A percentile compares a stretch with the other conserved stretches of the same genome.
phyloP scores from a whole-genome alignment of 2,113 vertebrate genomes.

The Podarcis raffonei region DNA sequence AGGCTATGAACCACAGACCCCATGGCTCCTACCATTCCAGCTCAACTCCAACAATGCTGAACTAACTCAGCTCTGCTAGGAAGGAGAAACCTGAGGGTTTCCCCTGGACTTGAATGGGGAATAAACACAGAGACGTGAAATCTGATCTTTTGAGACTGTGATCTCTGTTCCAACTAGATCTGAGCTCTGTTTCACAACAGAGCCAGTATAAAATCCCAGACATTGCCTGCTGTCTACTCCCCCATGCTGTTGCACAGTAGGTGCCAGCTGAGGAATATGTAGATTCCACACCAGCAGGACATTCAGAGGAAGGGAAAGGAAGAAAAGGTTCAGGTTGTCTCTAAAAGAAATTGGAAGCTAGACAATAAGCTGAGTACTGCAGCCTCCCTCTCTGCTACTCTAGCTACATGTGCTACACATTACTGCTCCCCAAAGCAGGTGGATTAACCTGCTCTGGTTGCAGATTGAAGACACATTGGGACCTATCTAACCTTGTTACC shows the following conservation, averaged over 20 bases:
- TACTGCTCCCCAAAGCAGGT: neutral
- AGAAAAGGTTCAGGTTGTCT: neutral
- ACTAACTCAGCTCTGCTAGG: neutral
- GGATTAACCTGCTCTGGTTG: neutral
- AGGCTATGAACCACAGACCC: neutral
- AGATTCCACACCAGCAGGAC: neutral
- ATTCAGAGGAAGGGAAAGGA: neutral
- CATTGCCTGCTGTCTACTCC: neutral
- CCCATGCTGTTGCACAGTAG: neutral
- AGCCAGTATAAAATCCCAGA: neutral
- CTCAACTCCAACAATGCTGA: neutral
- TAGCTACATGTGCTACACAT: too few species aligned
- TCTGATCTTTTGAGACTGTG: neutral
- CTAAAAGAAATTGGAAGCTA: neutral
- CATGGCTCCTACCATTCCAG: neutral
- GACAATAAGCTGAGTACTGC: neutral
- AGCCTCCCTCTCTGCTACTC: neutral
- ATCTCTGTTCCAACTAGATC: neutral
- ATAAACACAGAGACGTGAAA: neutral
- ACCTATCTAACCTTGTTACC: neutral
- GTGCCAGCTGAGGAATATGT: neutral
- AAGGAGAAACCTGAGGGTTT: slow-evolving; percentile 1
- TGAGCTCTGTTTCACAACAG: neutral
- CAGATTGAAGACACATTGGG: neutral
- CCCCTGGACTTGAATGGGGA: neutral